phyloP scores from a whole-genome alignment of 2,113 vertebrate species.

The Sinocyclocheilus grahami region DNA sequence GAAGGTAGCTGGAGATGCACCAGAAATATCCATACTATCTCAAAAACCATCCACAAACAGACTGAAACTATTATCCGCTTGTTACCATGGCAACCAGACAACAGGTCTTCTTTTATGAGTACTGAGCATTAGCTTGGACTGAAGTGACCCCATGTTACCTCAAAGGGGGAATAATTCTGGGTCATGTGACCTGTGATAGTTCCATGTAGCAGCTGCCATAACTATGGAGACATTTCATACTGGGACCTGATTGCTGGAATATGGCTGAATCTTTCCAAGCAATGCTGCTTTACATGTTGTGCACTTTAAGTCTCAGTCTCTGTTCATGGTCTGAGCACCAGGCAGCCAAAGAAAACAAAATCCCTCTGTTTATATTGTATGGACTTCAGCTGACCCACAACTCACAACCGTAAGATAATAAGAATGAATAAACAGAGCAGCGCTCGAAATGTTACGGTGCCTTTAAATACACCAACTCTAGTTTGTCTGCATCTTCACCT shows the following conservation, averaged over 20 bases:
- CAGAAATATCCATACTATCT: background rate
- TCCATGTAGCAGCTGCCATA: background rate
- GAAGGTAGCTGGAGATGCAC: conserved; percentile 17
- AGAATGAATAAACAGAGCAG: conserved; percentile 24
- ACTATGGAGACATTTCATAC: background rate
- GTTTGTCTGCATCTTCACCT: background rate
- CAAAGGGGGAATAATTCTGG: background rate
- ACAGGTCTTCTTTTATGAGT: conserved; percentile 11
- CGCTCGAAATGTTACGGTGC: background rate
- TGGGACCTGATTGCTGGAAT: background rate
- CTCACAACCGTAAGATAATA: conserved; percentile 9
- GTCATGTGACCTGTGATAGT: background rate
- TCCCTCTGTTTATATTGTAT: conserved; percentile 25
- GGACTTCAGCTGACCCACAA: conserved; percentile 24
- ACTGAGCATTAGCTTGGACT: conserved; percentile 12
- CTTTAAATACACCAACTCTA: background rate
- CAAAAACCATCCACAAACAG: background rate
- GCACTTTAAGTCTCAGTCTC: background rate
- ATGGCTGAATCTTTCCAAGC: background rate
- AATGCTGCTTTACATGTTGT: conserved; percentile 35
- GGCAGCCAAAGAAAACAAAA: conserved; percentile 33
- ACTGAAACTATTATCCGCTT: background rate
- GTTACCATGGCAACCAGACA: conserved; percentile 31
- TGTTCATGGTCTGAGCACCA: background rate
- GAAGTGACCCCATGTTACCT: conserved; percentile 8